Evolutionary conservation across 2,888 invertebrate species (phyloP).

Genomic region (Galerucella calmariensis): DNA sequence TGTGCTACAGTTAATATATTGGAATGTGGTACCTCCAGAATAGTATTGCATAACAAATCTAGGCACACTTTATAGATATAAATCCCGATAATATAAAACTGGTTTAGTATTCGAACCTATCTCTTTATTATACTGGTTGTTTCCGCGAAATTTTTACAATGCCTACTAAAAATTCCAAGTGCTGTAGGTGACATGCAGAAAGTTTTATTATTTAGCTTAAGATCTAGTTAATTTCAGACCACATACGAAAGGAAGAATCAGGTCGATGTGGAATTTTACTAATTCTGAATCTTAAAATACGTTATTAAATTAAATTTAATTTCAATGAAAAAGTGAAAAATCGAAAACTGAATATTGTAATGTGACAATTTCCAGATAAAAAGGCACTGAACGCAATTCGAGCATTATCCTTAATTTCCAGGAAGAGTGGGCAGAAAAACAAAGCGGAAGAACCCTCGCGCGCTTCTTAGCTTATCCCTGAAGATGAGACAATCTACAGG

Average conservation of each 20-base stretch:
- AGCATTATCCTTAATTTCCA: constrained; percentile 60
- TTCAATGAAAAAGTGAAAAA: neutral
- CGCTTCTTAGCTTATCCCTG: constrained; percentile 39
- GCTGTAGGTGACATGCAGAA: neutral
- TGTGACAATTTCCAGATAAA: neutral
- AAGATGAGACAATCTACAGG: constrained; percentile 56
- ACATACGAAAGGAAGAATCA: no score
- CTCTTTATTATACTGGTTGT: neutral
- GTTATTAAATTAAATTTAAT: neutral
- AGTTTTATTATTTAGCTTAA: neutral
- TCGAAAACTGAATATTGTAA: neutral
- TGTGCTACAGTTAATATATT: constrained; percentile 11
- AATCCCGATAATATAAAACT: constrained; percentile 12
- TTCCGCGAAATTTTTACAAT: neutral
- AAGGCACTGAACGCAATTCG: constrained; percentile 44
- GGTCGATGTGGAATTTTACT: no score
- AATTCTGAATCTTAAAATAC: neutral
- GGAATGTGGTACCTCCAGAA: neutral
- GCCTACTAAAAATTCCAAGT: constrained; percentile 7
- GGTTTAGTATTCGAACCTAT: constrained; percentile 6
- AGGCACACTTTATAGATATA: constrained; percentile 17
- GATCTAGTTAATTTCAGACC: neutral
- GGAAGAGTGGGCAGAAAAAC: constrained; percentile 55
- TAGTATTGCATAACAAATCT: neutral
- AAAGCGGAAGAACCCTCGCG: constrained; percentile 29